These are phyloP conservation scores for Cenopis cana DNA, from an alignment of 2,888 invertebrate species.

Conservation along the genomic window DNA sequence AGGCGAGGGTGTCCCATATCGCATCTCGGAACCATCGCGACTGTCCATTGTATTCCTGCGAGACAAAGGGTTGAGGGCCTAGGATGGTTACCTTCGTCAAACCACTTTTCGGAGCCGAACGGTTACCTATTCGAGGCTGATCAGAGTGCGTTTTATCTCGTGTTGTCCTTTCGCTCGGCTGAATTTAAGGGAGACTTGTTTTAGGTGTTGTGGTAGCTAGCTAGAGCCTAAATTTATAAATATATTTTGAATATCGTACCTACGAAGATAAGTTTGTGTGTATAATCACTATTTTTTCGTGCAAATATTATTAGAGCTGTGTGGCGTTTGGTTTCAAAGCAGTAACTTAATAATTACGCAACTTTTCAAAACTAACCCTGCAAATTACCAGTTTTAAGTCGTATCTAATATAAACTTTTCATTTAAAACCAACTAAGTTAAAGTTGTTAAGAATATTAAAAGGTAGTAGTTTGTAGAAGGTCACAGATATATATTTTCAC, in stretches of 20 bases:
- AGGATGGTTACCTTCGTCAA: conserved; percentile 79
- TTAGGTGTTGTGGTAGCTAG: background rate
- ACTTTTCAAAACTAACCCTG: too few relatives aligned
- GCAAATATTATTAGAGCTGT: background rate
- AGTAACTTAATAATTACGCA: too few relatives aligned
- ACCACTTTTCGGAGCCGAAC: conserved; percentile 74
- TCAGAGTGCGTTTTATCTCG: conserved; percentile 60
- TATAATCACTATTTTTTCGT: background rate
- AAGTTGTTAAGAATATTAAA: background rate
- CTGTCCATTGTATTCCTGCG: conserved; percentile 81
- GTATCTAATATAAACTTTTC: too few relatives aligned
- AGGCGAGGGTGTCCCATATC: conserved; percentile 77
- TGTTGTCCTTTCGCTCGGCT: conserved; percentile 48
- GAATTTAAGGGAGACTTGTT: conserved; percentile 36
- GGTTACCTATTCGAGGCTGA: conserved; percentile 73
- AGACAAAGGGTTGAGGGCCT: conserved; percentile 82
- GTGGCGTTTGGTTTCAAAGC: too few relatives aligned
- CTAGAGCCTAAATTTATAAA: background rate
- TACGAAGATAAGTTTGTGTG: too few relatives aligned
- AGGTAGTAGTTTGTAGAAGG: background rate
- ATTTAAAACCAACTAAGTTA: too few relatives aligned
- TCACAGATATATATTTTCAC: too few relatives aligned
- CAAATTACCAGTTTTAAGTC: too few relatives aligned
- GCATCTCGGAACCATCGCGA: conserved; percentile 78
- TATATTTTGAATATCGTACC: background rate